Evolutionary conservation across 2,888 invertebrate species (phyloP).

Genomic region (Lithosia quadra): DNA sequence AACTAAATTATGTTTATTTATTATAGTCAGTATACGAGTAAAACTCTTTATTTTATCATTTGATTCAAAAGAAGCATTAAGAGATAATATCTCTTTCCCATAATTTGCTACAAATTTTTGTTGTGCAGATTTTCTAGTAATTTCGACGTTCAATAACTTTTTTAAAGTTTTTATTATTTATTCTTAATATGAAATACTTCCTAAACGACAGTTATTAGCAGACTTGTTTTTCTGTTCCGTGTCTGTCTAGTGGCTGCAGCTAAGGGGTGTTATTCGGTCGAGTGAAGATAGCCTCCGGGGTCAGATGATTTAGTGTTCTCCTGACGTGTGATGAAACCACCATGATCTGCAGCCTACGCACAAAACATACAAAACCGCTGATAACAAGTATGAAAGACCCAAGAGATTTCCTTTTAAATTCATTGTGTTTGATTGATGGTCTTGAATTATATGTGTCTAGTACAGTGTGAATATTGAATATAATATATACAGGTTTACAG

Average conservation of each 20-base stretch:
- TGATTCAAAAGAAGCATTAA: no score
- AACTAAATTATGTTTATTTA: no score
- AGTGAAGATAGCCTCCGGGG: constrained; percentile 50
- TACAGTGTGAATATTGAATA: neutral
- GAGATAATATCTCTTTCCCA: no score
- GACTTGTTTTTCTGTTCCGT: constrained; percentile 1
- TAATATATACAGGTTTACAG: constrained; percentile 4
- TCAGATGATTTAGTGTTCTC: constrained; percentile 52
- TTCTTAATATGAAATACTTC: no score
- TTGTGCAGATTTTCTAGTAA: neutral
- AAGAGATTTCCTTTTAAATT: constrained; percentile 33
- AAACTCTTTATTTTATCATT: no score
- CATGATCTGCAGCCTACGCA: constrained; percentile 36
- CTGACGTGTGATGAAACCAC: constrained; percentile 51
- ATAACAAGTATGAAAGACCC: constrained; percentile 43
- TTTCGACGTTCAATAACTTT: no score
- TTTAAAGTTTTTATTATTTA: no score
- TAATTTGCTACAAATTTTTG: neutral
- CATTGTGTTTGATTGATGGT: constrained; percentile 42
- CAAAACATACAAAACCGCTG: constrained; percentile 42
- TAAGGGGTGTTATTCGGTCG: constrained; percentile 49
- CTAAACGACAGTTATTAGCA: neutral
- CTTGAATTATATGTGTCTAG: constrained; percentile 12
- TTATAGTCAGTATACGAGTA: no score
- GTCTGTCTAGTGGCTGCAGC: constrained; percentile 3